phyloP scores from a whole-genome alignment of 2,888 invertebrate genomes.

The Drosophila atripex region DNA sequence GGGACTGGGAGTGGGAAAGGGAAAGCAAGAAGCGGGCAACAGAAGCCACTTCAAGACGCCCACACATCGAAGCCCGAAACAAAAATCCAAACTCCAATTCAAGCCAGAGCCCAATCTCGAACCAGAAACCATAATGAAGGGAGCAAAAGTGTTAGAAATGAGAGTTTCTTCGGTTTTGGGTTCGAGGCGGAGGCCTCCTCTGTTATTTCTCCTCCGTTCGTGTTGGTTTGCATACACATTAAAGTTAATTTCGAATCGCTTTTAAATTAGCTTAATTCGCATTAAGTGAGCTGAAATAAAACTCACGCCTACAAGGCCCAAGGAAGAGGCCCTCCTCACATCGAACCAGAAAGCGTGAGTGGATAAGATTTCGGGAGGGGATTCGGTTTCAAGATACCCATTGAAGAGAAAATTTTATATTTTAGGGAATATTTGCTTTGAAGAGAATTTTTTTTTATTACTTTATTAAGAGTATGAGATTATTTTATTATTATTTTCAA shows the following conservation, averaged over 20 bases:
- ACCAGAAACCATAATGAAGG: conserved; percentile 29
- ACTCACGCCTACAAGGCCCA: conserved; percentile 74
- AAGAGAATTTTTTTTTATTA: not conserved
- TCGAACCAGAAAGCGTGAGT: conserved; percentile 29
- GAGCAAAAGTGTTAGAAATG: conserved; percentile 46
- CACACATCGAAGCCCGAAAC: conserved; percentile 19
- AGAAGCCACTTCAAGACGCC: conserved; percentile 75
- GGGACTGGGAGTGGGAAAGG: too few species aligned
- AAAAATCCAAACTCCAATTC: conserved; percentile 39
- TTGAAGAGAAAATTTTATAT: not conserved
- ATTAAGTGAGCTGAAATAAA: conserved; percentile 72
- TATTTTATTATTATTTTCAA: too few species aligned
- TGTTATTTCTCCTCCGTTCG: not conserved
- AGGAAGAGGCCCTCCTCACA: conserved; percentile 24
- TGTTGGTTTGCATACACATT: conserved; percentile 62
- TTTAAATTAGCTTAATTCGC: conserved; percentile 83
- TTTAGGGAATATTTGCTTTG: too few species aligned
- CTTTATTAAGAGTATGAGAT: too few species aligned
- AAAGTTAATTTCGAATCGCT: conserved; percentile 82
- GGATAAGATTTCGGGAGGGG: not conserved
- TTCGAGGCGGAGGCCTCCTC: not conserved
- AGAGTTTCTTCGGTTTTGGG: conserved; percentile 10
- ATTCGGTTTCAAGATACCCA: conserved; percentile 8
- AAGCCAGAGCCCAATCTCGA: conserved; percentile 28
- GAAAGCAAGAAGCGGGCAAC: conserved; percentile 24